A percentile compares a stretch with the other conserved stretches of the same genome.
These are phyloP conservation scores for Poeciliopsis retropinna DNA, from an alignment of 2,113 vertebrate species.

Conservation along the genomic window DNA sequence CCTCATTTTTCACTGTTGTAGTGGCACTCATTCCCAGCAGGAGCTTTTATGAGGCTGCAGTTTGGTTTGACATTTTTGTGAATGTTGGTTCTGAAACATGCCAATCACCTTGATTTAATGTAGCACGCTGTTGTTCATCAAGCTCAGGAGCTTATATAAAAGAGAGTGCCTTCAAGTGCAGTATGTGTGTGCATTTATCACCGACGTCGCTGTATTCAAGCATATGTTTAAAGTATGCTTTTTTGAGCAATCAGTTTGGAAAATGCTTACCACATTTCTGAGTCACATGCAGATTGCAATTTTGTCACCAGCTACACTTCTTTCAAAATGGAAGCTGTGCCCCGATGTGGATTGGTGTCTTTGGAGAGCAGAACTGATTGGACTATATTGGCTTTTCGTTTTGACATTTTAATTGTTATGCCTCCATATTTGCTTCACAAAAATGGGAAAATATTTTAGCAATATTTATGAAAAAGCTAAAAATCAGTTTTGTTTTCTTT, in stretches of 20 bases:
- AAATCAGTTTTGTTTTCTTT: neutral
- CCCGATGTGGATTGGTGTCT: conserved; percentile 21
- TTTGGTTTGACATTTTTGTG: conserved; percentile 68
- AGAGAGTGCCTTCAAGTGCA: conserved; percentile 16
- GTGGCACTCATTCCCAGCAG: conserved; percentile 45
- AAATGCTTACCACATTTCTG: conserved; percentile 23
- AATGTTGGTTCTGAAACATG: conserved; percentile 72
- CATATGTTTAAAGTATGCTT: conserved; percentile 47
- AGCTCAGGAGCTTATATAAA: conserved; percentile 47
- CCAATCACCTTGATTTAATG: conserved; percentile 74
- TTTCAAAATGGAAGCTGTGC: conserved; percentile 31
- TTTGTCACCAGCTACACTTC: conserved; percentile 17
- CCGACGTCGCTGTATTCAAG: conserved; percentile 56
- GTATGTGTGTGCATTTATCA: conserved; percentile 46
- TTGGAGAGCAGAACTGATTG: conserved; percentile 40
- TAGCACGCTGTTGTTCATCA: conserved; percentile 43
- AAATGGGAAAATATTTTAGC: neutral
- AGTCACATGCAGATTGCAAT: conserved; percentile 17
- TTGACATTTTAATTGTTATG: neutral
- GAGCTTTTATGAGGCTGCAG: conserved; percentile 37
- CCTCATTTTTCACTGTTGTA: conserved; percentile 43
- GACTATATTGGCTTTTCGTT: neutral
- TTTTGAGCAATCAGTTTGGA: conserved; percentile 41
- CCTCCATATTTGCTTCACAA: neutral
- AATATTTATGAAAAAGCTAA: neutral